Conservation (phyloP, 2,888 invertebrate species). For the Eilema griseolum region DNA sequence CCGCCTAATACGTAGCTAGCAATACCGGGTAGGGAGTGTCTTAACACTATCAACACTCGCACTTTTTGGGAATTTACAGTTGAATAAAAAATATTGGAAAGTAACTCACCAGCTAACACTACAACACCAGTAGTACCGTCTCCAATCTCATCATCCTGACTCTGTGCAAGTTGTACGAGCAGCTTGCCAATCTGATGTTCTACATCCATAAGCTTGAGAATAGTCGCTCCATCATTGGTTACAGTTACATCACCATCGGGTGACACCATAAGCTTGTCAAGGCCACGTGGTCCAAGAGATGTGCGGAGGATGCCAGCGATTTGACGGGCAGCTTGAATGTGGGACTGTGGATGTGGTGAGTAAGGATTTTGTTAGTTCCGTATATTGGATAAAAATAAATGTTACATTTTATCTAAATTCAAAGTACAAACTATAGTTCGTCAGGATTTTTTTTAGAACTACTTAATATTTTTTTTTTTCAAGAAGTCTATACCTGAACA, state of each 20-base stretch:
- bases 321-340: constrained; percentile 98
- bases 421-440: not conserved
- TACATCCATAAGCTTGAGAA: constrained; percentile 99
- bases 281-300: constrained; percentile 98
- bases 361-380: not conserved
- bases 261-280: constrained; percentile 99
- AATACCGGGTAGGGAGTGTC: too few relatives aligned
- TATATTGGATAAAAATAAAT: too few relatives aligned
- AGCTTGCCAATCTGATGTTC: constrained; percentile 99
- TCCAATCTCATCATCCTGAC: constrained; percentile 99
- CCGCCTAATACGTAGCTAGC: too few relatives aligned
- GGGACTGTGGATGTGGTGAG: constrained; percentile 89
- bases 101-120: constrained; percentile 87
- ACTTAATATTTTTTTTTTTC: not conserved
- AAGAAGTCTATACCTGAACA: too few relatives aligned
- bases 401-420: too few relatives aligned
- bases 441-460: not conserved
- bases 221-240: constrained; percentile 99
- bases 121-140: constrained; percentile 99
- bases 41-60: too few relatives aligned
- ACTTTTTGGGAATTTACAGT: too few relatives aligned
- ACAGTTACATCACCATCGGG: constrained; percentile 99
- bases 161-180: constrained; percentile 98
- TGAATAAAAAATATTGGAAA: too few relatives aligned
- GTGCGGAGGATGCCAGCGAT: constrained; percentile 96